Percentiles rank a stretch among this genome's conserved stretches.
phyloP scores from a whole-genome alignment of 2,797 vertebrate species.

The Sarcophilus harrisii region DNA sequence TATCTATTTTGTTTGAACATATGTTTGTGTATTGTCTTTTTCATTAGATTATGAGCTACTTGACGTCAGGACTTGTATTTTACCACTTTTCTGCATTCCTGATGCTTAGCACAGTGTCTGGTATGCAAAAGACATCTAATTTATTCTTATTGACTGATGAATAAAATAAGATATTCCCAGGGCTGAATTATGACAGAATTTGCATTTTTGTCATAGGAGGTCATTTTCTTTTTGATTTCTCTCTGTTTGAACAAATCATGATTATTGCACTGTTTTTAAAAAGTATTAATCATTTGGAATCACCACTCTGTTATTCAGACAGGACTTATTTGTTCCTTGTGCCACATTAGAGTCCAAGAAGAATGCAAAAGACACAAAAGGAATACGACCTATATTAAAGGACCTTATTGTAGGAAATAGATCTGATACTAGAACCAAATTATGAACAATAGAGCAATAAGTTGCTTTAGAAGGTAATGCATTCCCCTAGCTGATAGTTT shows the following conservation, averaged over 20 bases:
- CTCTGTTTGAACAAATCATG: background rate
- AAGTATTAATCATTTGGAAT: background rate
- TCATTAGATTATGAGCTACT: background rate
- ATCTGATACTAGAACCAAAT: background rate
- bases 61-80: background rate
- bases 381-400: background rate
- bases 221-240: background rate
- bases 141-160: background rate
- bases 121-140: background rate
- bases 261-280: background rate
- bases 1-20: background rate
- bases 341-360: background rate
- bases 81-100: background rate
- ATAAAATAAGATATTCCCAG: background rate
- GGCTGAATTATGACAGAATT: background rate
- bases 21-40: background rate
- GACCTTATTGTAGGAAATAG: background rate
- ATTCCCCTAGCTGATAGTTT: background rate
- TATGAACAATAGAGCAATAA: background rate
- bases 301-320: background rate
- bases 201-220: background rate
- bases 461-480: background rate
- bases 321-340: background rate
- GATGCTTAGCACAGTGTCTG: background rate
- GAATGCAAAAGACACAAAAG: background rate